Conservation (phyloP, 2,797 vertebrate species). For the Capromys pilorides region DNA sequence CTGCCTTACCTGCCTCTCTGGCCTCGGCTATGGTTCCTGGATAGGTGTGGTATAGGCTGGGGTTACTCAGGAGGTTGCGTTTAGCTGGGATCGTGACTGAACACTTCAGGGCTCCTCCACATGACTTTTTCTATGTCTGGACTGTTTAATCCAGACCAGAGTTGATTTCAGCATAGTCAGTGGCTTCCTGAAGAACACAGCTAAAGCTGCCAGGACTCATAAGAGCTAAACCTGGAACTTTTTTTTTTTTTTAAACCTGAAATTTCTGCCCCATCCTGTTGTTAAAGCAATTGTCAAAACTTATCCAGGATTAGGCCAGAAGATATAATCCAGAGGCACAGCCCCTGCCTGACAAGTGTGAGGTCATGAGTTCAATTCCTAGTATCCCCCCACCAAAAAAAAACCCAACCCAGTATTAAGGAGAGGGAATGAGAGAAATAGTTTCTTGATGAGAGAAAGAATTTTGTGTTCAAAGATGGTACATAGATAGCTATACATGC, state of each 20-base stretch:
- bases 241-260: too few relatives aligned
- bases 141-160: background rate
- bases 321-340: too few relatives aligned
- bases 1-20: background rate
- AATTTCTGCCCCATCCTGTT: slow-evolving; percentile 8
- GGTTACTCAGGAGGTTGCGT: background rate
- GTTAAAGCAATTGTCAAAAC: background rate
- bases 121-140: background rate
- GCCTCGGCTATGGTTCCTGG: background rate
- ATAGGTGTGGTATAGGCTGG: background rate
- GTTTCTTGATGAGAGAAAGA: background rate
- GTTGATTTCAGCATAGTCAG: background rate
- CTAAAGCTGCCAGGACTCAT: background rate
- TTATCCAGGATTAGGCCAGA: background rate
- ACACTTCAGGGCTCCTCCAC: background rate
- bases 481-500: background rate
- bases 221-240: background rate
- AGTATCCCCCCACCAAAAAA: too few relatives aligned
- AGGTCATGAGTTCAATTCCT: too few relatives aligned
- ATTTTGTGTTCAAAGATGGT: background rate
- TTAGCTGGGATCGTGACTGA: background rate
- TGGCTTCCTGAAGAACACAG: slow-evolving; percentile 19
- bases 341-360: too few relatives aligned
- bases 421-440: background rate
- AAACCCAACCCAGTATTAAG: background rate